Evolutionary conservation across 2,113 vertebrate genomes (phyloP), one percentile per base, ranked within the genome.

Genomic region (Trinectes maculatus): DNA sequence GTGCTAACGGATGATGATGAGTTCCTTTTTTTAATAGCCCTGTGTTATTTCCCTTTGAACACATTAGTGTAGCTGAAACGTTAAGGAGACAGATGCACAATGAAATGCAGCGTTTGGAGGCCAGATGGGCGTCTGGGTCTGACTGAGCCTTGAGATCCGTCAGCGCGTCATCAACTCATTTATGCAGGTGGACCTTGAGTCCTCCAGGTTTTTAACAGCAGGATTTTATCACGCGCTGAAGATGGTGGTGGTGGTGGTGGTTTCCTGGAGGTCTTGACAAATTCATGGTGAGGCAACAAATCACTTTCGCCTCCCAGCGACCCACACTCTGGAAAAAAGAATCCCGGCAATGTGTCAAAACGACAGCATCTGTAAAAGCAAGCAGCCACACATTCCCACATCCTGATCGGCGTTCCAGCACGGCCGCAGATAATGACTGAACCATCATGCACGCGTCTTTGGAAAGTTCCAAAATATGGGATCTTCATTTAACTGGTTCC

Each of bases 391-490:
- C 10, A 11, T 9, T 6, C 2, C 33, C 6, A 13, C 74, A 71
- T 54, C n/a, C n/a, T 60, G 49, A 64, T 58, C 36, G 25, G 54
- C 13, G 25, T 46, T 26, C 62, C 51, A 37, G 51, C 39, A 36
- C 21, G 60, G 37, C 25, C 51, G 22, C 13, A 52, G 40, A 60
- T 55, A 71, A 59, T 73, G 29, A 80, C 15, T 46, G 60, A 61
- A 13, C 25, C 33, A 40, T 69, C 47, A 60, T 36, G 16, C 6
- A 39, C 25, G 36, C 26, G 31, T 61, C 66, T n/a, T 15, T 28
- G 37, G 51, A 48, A 59, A 58, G 61, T 70, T 77, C 56, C 67
- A n/a, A 55, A 33, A 52, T 19, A 37, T 2, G 4, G 13, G 33
- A 13, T 73, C 44, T 26, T 10, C 22, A 60, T 46, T 73, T 56